Percentiles rank a stretch among this genome's conserved stretches.
Evolutionary conservation across 1,140 invertebrate species (phyloP).

Genomic region (Drosophila pseudoananassae): DNA sequence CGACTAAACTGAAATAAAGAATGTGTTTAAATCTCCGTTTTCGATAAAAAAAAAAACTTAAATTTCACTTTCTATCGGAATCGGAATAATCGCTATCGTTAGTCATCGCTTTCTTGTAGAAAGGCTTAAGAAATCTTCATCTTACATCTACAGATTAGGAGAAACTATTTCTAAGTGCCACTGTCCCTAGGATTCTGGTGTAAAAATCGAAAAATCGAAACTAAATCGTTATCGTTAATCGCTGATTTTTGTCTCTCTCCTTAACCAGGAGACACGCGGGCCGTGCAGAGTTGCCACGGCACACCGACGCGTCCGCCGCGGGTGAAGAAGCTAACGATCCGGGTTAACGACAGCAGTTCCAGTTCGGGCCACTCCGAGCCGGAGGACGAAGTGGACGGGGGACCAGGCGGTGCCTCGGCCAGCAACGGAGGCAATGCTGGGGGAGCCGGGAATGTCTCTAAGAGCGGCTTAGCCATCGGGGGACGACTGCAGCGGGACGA

Average conservation of each 20-base stretch:
- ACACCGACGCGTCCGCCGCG: conserved; percentile 70
- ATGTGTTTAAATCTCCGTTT: background rate
- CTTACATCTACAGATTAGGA: background rate
- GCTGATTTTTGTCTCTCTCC: conserved; percentile 27
- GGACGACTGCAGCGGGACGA: conserved; percentile 68
- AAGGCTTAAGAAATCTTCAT: conserved; percentile 7
- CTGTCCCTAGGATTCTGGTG: too few relatives aligned
- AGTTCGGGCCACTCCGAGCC: conserved; percentile 70
- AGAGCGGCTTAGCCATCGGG: background rate
- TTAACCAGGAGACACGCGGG: conserved; percentile 50
- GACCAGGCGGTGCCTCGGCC: conserved; percentile 4
- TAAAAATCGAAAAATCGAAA: too few relatives aligned
- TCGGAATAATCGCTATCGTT: conserved; percentile 17
- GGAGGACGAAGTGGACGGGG: conserved; percentile 61
- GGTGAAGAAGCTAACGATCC: conserved; percentile 80
- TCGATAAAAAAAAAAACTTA: too few relatives aligned
- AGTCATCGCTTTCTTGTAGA: conserved; percentile 15
- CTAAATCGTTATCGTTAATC: conserved; percentile 25
- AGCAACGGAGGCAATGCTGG: background rate
- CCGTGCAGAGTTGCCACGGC: conserved; percentile 69
- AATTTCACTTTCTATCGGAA: conserved; percentile 14
- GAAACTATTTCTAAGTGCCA: too few relatives aligned
- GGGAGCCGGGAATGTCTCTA: background rate
- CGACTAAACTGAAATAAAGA: too few relatives aligned
- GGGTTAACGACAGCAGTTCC: conserved; percentile 85